Percentiles rank a stretch among this genome's conserved stretches.
Conservation (phyloP, 2,888 invertebrate species). For the Eupithecia insigniata region DNA sequence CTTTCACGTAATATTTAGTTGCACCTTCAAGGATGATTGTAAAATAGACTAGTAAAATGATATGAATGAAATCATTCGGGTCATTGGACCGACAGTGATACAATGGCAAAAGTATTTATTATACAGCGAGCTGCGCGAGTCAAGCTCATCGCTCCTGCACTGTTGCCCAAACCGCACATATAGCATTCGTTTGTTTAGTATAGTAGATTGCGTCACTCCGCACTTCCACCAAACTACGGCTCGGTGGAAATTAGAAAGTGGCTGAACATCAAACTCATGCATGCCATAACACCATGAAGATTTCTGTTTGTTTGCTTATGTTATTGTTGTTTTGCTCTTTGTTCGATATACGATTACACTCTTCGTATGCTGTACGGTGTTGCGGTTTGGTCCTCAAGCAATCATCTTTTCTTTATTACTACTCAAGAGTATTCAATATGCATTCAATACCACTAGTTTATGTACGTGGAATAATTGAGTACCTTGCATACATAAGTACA, state of each 20-base stretch:
- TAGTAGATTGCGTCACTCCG: slow-evolving; percentile 59
- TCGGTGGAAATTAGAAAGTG: slow-evolving; percentile 75
- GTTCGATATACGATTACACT: neutral
- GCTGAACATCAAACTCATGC: slow-evolving; percentile 53
- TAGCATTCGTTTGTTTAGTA: slow-evolving; percentile 48
- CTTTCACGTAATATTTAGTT: neutral
- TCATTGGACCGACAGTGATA: slow-evolving; percentile 49
- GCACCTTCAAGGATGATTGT: slow-evolving; percentile 11
- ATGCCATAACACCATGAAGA: slow-evolving; percentile 50
- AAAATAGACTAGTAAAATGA: slow-evolving; percentile 28
- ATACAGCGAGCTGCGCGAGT: slow-evolving; percentile 47
- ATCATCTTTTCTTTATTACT: slow-evolving; percentile 3
- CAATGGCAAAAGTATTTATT: slow-evolving; percentile 55
- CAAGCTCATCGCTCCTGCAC: slow-evolving; percentile 25
- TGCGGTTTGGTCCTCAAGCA: neutral
- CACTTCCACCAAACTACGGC: slow-evolving; percentile 49
- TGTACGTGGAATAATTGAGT: slow-evolving; percentile 13
- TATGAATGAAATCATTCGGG: slow-evolving; percentile 31
- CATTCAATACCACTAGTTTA: slow-evolving; percentile 9
- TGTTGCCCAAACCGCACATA: slow-evolving; percentile 62
- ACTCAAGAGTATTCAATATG: slow-evolving; percentile 9
- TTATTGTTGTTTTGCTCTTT: slow-evolving; percentile 8
- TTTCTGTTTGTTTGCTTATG: slow-evolving; percentile 27
- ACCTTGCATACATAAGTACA: slow-evolving; percentile 4
- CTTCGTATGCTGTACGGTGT: neutral